These are phyloP conservation scores for Paraescarpia echinospica DNA, from an alignment of 1,140 invertebrate species.

Conservation along the genomic window DNA sequence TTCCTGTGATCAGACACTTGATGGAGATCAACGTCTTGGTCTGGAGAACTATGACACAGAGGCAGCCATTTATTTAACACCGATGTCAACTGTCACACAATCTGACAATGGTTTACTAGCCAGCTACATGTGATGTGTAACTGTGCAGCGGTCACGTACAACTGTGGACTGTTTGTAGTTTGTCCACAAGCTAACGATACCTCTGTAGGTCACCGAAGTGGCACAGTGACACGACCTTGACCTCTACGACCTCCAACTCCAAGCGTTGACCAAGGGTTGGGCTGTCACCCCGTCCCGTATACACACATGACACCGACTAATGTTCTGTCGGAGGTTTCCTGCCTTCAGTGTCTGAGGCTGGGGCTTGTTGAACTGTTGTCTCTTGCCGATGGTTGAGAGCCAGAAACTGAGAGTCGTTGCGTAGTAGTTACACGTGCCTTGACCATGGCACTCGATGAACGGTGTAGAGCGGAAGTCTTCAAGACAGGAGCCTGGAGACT, in stretches of 20 bases:
- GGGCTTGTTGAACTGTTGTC: slow-evolving; percentile 78
- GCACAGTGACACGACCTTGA: not conserved
- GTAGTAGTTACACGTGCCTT: slow-evolving; percentile 62
- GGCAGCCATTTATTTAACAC: not conserved
- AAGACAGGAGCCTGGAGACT: slow-evolving; percentile 91
- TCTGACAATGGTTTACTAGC: too few species aligned
- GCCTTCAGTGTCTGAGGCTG: slow-evolving; percentile 91
- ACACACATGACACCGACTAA: slow-evolving; percentile 95
- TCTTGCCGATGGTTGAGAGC: slow-evolving; percentile 87
- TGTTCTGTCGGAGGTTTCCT: slow-evolving; percentile 76
- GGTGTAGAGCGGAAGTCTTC: slow-evolving; percentile 93
- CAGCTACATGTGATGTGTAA: not conserved
- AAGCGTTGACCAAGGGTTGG: not conserved
- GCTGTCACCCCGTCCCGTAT: slow-evolving; percentile 57
- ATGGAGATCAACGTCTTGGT: not conserved
- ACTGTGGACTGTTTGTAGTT: too few species aligned
- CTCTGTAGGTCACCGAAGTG: not conserved
- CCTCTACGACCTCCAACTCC: not conserved
- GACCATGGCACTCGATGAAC: slow-evolving; percentile 85
- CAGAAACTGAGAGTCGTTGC: slow-evolving; percentile 89
- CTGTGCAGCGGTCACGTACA: too few species aligned
- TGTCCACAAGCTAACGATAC: too few species aligned
- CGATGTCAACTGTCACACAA: not conserved
- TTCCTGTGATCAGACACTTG: too few species aligned
- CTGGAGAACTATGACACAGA: not conserved